Base-by-base conservation (phyloP, 2,113 vertebrate species). In the Romanogobio albipinnatus region DNA sequence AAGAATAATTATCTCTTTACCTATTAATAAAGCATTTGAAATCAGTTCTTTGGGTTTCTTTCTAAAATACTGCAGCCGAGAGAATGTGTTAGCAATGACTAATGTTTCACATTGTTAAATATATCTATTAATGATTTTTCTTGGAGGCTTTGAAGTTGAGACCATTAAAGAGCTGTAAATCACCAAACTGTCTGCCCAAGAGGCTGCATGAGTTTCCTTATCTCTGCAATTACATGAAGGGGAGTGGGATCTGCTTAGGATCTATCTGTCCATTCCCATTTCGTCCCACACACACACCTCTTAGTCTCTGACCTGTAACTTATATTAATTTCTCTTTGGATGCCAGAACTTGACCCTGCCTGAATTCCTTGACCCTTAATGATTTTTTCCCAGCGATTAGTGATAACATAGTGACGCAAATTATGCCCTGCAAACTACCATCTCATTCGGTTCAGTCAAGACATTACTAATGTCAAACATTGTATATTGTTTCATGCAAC, bases 91-190 rank as follows among this genome's bases (percentile, higher is more conserved):
- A 84, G 84, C 83, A 87, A 49, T 87, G 88, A 89, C 77, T 76
- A 84, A 90, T 88, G 73, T 66, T 82, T 88, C 76, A 84, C 81
- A 85, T 86, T 87, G 56, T 84, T 88, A 87, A 89, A 89, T 73
- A 89, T 85, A 90, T 86, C 84, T 68, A 87, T 88, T 80, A 84
- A 88, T 89, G 87, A 93, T 93, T 88, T 90, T 22, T 24, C 47
- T 53, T 53, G 78, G 68, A 89, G 88, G 87, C 86, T 93, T 93
- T 89, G 89, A 91, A 91, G 91, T 87, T 85, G 76, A 78, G 89
- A 90, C 89, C 91, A 92, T 93, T 94, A 92, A 92, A 90, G 88
- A 89, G 88, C 88, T 89, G 84, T 92, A 92, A 92, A 94, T 94
- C 92, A 91, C 85, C 81, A 85, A 91, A 90, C 91, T 90, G 90